Percentiles rank a stretch among this genome's conserved stretches.
Conservation (phyloP, 1,140 invertebrate genomes). For the Drosophila carrolli region DNA sequence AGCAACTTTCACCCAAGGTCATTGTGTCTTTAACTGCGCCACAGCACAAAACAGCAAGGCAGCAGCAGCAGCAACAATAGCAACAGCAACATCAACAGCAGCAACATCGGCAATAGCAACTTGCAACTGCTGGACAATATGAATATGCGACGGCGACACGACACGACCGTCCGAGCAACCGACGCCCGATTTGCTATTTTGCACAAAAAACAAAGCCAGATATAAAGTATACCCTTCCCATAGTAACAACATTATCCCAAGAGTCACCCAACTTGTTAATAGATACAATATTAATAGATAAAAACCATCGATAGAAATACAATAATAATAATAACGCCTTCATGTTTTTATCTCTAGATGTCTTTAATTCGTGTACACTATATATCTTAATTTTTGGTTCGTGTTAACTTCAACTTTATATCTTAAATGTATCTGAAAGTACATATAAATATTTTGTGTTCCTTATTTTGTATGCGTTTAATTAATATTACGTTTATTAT, state of each 20-base stretch:
- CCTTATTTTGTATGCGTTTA: no score
- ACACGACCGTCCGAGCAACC: constrained; percentile 27
- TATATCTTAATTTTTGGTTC: no score
- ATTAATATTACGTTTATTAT: no score
- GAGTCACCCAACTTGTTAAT: no score
- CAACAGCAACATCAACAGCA: constrained; percentile 11
- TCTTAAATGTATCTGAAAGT: no score
- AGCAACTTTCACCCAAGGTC: constrained; percentile 84
- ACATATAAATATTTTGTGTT: no score
- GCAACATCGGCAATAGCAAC: constrained; percentile 30
- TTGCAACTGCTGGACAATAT: constrained; percentile 52
- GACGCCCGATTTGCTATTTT: constrained; percentile 44
- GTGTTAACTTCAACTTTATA: no score
- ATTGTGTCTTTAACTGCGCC: constrained; percentile 83
- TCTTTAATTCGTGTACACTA: no score
- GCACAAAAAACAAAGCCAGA: constrained; percentile 14
- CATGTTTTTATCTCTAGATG: no score
- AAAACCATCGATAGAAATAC: no score
- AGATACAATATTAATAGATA: no score
- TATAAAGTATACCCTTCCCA: neutral
- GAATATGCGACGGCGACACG: constrained; percentile 37
- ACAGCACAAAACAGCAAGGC: constrained; percentile 50
- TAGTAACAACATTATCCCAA: neutral
- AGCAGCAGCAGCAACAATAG: constrained; percentile 24
- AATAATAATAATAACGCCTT: no score